Base-by-base conservation (phyloP, 2,888 invertebrate species). In the Drosophila melanosoma region DNA sequence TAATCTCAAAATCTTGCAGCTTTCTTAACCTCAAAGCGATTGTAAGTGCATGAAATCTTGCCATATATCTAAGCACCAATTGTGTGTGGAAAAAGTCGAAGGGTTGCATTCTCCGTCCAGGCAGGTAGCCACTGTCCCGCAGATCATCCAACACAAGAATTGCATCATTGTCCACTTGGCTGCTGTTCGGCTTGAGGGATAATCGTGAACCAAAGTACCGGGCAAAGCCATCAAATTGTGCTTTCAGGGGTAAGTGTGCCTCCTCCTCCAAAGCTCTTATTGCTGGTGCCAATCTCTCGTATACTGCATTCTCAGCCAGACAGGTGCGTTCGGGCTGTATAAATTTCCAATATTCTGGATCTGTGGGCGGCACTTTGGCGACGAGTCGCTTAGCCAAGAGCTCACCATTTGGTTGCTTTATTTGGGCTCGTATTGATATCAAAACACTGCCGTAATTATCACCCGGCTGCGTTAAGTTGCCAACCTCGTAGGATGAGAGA, bases 381-480 rank as follows among this genome's bases (percentile, higher is more conserved):
- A 89, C 87, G 8, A 83, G 29, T 4, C 59, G 52, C 57, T 73
- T 64, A 2, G 42, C 38, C 10, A 49, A 45, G 0, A 58, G 3
- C 8, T 42, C 57, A 0, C 67, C 85, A 7, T 53, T 11, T 1
- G 67, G 26, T 7, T 33, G 32, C 32, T 52, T 20, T 12, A 88
- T 3, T 49, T 60, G 45, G 1, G 69, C 89, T n/a, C 23, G 48
- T 23, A 88, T 38, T 6, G 86, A 70, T 54, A 83, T 32, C 7
- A 83, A 36, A 36, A 86, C 51, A 58, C 83, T 83, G 26, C 89
- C 83, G 20, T 86, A 88, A 53, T 83, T 88, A 33, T 83, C 83
- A 2, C 87, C 83, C 6, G 89, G 83, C 17, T 78, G 67, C 0
- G 89, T 86, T 29, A 88, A 53, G n/a, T 49, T 73, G 7, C 33